Percentiles rank a stretch among this genome's conserved stretches.
phyloP scores from a whole-genome alignment of 2,113 vertebrate genomes.

The Halcyon malimbica region DNA sequence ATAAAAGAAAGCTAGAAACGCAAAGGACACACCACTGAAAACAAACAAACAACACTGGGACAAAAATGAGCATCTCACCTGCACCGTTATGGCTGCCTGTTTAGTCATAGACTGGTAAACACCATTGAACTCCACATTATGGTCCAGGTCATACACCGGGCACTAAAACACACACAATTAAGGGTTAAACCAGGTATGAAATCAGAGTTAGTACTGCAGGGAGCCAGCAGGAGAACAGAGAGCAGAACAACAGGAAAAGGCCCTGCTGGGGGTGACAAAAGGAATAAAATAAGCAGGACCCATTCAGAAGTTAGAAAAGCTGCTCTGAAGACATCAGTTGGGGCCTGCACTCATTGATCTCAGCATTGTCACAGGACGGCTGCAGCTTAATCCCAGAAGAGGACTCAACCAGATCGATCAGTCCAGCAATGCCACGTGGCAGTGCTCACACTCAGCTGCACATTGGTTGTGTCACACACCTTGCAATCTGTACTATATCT shows the following conservation, averaged over 20 bases:
- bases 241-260: background rate
- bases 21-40: background rate
- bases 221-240: background rate
- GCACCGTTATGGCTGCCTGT: slow-evolving; percentile 81
- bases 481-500: background rate
- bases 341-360: background rate
- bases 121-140: slow-evolving; percentile 83
- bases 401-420: background rate
- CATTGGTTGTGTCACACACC: background rate
- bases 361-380: background rate
- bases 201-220: background rate
- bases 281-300: background rate
- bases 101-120: slow-evolving; percentile 85
- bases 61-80: slow-evolving; percentile 68
- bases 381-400: background rate
- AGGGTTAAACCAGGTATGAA: background rate
- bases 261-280: background rate
- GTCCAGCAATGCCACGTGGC: background rate
- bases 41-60: background rate
- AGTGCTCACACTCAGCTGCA: background rate
- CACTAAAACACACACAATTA: slow-evolving; percentile 67
- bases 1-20: background rate
- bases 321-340: background rate
- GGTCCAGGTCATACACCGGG: slow-evolving; percentile 83
- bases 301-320: background rate